Conservation (phyloP, 2,113 vertebrate species). For the Alosa alosa region DNA sequence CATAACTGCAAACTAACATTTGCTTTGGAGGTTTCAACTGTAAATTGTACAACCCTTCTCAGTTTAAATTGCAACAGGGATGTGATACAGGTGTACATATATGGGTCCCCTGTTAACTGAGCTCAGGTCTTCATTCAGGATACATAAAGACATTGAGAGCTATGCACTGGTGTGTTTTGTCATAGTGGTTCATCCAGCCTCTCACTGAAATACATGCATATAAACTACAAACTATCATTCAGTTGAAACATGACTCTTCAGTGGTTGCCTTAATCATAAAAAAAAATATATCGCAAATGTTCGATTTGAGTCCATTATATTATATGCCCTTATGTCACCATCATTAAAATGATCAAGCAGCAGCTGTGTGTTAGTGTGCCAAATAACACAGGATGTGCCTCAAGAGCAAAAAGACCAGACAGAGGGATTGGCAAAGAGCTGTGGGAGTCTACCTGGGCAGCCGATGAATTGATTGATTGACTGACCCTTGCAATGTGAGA, state of each 20-base stretch:
- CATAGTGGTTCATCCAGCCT: background rate
- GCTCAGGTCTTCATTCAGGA: background rate
- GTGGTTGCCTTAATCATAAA: background rate
- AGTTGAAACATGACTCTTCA: background rate
- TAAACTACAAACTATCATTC: background rate
- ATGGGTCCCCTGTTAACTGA: background rate
- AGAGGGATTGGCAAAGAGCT: background rate
- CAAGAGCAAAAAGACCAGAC: background rate
- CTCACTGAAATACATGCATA: background rate
- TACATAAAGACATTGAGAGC: background rate
- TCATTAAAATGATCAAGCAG: background rate
- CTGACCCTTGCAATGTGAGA: conserved; percentile 66
- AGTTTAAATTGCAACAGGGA: background rate
- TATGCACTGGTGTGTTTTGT: background rate
- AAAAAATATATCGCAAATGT: background rate
- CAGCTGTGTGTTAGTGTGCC: background rate
- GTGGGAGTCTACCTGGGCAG: conserved; percentile 45
- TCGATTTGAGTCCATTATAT: background rate
- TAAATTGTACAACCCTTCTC: background rate
- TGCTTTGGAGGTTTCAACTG: background rate
- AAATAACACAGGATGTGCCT: background rate
- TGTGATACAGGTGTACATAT: background rate
- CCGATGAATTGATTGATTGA: conserved; percentile 61
- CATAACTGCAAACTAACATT: background rate
- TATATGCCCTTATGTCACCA: background rate